These are phyloP conservation scores for Taenioides sp. DNA, from an alignment of 2,797 vertebrate genomes.

Conservation along the genomic window DNA sequence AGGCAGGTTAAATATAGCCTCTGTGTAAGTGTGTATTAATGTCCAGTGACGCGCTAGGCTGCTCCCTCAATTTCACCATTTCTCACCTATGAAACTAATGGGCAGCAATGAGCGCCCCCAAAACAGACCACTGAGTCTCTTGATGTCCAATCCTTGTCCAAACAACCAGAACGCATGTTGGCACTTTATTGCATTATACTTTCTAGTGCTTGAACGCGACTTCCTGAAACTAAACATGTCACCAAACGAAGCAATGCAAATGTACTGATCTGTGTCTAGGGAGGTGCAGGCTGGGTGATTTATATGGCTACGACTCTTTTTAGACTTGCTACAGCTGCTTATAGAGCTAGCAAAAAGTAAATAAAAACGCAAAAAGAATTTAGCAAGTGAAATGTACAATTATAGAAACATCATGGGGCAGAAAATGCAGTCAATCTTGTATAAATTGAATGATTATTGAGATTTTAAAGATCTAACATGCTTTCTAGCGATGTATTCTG, in stretches of 20 bases:
- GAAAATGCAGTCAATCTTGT: neutral
- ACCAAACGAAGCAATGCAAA: neutral
- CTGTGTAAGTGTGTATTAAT: conserved; percentile 35
- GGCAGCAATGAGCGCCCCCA: conserved; percentile 39
- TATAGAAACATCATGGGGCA: neutral
- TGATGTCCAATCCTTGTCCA: neutral
- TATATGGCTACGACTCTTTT: neutral
- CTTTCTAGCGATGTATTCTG: neutral
- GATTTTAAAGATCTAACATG: neutral
- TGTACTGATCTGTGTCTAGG: neutral
- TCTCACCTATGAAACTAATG: conserved; percentile 56
- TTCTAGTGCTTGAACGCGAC: neutral
- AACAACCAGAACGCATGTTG: neutral
- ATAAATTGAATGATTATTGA: neutral
- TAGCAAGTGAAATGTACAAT: neutral
- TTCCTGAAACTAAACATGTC: neutral
- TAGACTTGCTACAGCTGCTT: neutral
- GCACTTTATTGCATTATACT: neutral
- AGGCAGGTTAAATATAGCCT: conserved; percentile 56
- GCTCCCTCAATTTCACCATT: conserved; percentile 33
- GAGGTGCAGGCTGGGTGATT: neutral
- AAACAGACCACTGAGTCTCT: neutral
- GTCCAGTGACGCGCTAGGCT: conserved; percentile 31
- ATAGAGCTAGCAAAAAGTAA: neutral
- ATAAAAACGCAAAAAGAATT: neutral